Evolutionary conservation across 2,113 vertebrate genomes (phyloP).

Genomic region (Noctilio leporinus): DNA sequence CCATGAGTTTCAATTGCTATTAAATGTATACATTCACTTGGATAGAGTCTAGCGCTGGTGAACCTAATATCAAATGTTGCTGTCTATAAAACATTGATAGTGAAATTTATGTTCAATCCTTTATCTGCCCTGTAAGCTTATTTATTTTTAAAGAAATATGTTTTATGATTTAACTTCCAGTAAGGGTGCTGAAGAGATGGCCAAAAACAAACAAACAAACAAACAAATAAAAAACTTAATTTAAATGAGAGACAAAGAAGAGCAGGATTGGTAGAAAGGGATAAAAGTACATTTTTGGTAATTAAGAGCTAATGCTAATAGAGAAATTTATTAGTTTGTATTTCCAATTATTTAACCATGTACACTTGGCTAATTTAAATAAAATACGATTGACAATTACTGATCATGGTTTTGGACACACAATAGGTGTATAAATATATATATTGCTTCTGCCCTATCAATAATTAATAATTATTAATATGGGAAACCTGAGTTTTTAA

Average conservation of each 20-base stretch:
- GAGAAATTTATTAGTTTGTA: neutral
- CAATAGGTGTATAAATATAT: neutral
- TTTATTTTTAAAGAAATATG: neutral
- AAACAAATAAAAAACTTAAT: neutral
- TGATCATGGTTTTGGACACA: neutral
- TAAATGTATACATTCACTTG: neutral
- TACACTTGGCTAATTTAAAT: constrained; percentile 21
- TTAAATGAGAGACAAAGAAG: neutral
- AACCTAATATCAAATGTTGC: neutral
- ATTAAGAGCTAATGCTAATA: neutral
- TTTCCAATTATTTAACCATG: neutral
- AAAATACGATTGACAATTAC: constrained; percentile 26
- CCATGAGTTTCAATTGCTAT: neutral
- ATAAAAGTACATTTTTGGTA: neutral
- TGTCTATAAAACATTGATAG: neutral
- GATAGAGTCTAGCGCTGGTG: neutral
- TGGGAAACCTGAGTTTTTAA: neutral
- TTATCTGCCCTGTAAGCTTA: neutral
- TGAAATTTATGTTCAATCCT: neutral
- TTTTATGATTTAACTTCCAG: neutral
- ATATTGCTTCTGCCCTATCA: neutral
- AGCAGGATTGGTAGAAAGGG: neutral
- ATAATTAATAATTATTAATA: neutral
- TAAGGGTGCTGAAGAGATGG: neutral
- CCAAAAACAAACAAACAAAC: neutral